Evolutionary conservation across 2,888 invertebrate genomes (phyloP), one percentile per base, ranked within the genome.

Genomic region (Drosophila mulleri): DNA sequence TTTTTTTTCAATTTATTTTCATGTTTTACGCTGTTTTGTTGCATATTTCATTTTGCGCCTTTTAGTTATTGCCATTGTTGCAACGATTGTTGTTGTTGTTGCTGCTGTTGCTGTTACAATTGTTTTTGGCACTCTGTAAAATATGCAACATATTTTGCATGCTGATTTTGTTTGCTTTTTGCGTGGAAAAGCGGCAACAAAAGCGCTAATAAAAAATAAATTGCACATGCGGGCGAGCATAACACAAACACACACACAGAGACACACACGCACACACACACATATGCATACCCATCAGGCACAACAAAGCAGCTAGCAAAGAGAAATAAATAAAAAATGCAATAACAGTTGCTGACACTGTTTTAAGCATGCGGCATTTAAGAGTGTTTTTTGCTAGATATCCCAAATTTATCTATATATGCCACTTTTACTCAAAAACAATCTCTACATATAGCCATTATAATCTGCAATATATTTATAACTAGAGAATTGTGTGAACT

Each of bases 121-220:
- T 75, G 72, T 70, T 78, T 75, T 70, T 72, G 68, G 68, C 69
- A 71, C 74, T 64, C 58, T 69, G 85, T 84, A 78, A 89, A 85
- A 85, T 85, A 85, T 85, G 89, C 85, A 84, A 75, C 85, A 88
- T 82, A 85, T 89, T 89, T 83, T 75, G 80, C 88, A 77, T 84
- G 84, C 77, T 77, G 72, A 84, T 86, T 74, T 81, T 74, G 69
- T 83, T 80, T 72, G 63, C 72, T 57, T 68, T 64, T 66, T 65
- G 80, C 66, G 50, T 69, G 64, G 56, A 37, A 67, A 70, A 70
- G 73, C 68, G 80, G 63, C 80, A 64, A 68, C 77, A 80, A 75
- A 78, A 80, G 72, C 83, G 84, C 79, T 81, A 82, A 89, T 89
- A 84, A 84, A 85, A 85, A 89, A 87, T 87, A 89, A 77, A 85